A percentile compares a stretch with the other conserved stretches of the same genome.
These are phyloP conservation scores for Yponomeuta cagnagella DNA, from an alignment of 2,888 invertebrate genomes.

Conservation along the genomic window DNA sequence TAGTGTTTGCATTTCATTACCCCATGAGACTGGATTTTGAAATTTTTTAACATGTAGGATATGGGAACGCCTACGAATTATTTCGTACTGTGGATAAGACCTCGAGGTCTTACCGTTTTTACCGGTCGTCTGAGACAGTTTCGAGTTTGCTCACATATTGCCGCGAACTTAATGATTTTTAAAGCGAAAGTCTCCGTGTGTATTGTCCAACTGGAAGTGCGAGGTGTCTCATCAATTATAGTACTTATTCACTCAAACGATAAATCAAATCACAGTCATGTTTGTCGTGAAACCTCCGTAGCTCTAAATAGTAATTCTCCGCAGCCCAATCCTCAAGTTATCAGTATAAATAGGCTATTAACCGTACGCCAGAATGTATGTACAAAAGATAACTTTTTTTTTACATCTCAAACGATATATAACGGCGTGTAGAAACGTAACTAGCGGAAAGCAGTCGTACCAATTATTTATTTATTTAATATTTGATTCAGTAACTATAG, in stretches of 20 bases:
- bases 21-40: too few relatives aligned
- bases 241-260: background rate
- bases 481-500: too few relatives aligned
- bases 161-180: background rate
- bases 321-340: background rate
- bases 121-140: background rate
- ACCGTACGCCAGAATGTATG: background rate
- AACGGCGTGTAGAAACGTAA: background rate
- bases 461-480: background rate
- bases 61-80: too few relatives aligned
- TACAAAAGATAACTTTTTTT: background rate
- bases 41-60: too few relatives aligned
- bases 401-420: background rate
- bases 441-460: background rate
- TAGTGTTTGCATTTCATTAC: too few relatives aligned
- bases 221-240: too few relatives aligned
- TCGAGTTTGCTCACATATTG: conserved; percentile 8
- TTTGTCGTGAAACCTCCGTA: background rate
- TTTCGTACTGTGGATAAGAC: background rate
- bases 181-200: background rate
- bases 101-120: background rate
- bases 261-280: background rate
- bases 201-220: too few relatives aligned
- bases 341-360: background rate
- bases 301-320: background rate